Percentiles rank a stretch among this genome's conserved stretches.
Evolutionary conservation across 1,140 invertebrate species (phyloP).

Genomic region (Meloidogyne hapla): DNA sequence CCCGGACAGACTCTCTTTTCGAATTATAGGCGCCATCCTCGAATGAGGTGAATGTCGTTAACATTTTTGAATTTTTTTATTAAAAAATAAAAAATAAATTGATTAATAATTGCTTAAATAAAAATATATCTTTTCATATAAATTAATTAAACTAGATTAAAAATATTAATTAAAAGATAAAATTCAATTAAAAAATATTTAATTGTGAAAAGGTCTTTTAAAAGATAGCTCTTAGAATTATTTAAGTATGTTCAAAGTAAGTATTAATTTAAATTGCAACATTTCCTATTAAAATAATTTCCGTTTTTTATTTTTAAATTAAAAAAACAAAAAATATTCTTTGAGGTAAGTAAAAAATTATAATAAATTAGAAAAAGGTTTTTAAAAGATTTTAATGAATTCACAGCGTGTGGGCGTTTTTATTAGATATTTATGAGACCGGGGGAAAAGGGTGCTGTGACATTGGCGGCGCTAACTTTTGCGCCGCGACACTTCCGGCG

Average conservation of each 20-base stretch:
- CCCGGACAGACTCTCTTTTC: not conserved
- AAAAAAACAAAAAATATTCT: conserved; percentile 6
- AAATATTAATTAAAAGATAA: too few species aligned
- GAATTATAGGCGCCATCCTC: not conserved
- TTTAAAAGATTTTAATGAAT: not conserved
- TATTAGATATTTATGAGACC: not conserved
- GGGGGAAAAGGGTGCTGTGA: too few species aligned
- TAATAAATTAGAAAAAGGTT: not conserved
- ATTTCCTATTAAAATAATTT: not conserved
- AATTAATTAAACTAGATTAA: too few species aligned
- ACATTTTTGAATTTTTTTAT: not conserved
- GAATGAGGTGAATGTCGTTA: not conserved
- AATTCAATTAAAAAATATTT: too few species aligned
- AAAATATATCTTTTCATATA: too few species aligned
- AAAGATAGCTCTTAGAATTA: too few species aligned
- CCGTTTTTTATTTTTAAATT: not conserved
- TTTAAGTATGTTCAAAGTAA: too few species aligned
- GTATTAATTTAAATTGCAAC: not conserved
- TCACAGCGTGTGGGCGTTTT: conserved; percentile 4
- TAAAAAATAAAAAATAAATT: too few species aligned
- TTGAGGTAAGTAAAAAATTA: not conserved
- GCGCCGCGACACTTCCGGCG: too few species aligned
- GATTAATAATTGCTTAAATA: too few species aligned
- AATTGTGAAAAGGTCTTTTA: too few species aligned
- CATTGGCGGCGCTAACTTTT: too few species aligned